A percentile compares a stretch with the other conserved stretches of the same genome.
These are phyloP conservation scores for Nomada flava DNA, from an alignment of 2,888 invertebrate genomes.

Conservation along the genomic window DNA sequence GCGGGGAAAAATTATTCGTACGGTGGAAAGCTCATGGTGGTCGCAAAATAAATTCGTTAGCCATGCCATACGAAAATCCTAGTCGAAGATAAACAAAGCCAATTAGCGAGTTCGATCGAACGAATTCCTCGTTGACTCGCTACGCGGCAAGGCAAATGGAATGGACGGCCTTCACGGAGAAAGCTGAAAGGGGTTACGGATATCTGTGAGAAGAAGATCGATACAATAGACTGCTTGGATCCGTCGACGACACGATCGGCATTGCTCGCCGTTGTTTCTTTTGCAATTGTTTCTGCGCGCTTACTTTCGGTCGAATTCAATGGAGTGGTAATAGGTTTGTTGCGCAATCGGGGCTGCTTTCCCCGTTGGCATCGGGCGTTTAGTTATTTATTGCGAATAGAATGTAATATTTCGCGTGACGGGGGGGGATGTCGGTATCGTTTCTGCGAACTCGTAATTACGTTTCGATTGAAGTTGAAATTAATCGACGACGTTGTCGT, in stretches of 20 bases:
- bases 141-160: neutral
- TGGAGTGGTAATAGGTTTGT: neutral
- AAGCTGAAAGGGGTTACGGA: slow-evolving; percentile 23
- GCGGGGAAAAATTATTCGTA: slow-evolving; percentile 21
- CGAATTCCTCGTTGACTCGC: neutral
- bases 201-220: slow-evolving; percentile 18
- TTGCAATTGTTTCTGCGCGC: neutral
- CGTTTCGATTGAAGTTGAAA: neutral
- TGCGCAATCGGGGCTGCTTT: neutral
- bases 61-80: slow-evolving; percentile 19
- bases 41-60: slow-evolving; percentile 36
- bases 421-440: neutral
- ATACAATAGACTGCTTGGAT: slow-evolving; percentile 17
- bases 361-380: neutral
- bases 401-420: neutral
- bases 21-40: neutral
- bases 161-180: slow-evolving; percentile 13
- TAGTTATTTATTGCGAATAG: neutral
- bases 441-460: neutral
- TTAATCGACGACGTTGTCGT: slow-evolving; percentile 11
- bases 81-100: slow-evolving; percentile 35
- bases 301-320: neutral
- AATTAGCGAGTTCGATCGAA: slow-evolving; percentile 43
- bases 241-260: slow-evolving; percentile 70
- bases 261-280: slow-evolving; percentile 69